Conservation (phyloP, 2,113 vertebrate genomes). For the Gymnobelideus leadbeateri region DNA sequence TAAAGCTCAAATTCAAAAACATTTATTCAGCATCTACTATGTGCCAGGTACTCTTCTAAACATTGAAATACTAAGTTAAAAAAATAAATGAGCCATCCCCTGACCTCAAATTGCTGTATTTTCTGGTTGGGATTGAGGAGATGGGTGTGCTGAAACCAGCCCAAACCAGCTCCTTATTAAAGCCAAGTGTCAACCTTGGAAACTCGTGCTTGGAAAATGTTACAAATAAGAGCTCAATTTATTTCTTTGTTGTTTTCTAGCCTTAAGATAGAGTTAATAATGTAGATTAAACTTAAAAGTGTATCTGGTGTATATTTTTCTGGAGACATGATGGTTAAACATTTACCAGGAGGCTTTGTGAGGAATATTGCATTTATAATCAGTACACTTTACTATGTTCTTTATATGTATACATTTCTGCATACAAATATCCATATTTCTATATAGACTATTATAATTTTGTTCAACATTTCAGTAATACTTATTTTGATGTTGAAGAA, state of each 20-base stretch:
- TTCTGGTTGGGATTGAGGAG: background rate
- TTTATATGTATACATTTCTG: background rate
- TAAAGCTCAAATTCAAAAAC: background rate
- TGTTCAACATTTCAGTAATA: too few species aligned
- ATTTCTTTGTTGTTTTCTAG: too few species aligned
- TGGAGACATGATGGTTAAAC: background rate
- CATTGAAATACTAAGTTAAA: too few species aligned
- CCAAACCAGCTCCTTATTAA: background rate
- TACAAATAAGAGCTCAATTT: too few species aligned
- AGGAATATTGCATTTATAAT: background rate
- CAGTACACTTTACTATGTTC: background rate
- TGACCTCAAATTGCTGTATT: background rate
- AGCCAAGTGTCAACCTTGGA: too few species aligned
- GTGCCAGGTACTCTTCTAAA: too few species aligned
- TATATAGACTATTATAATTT: too few species aligned
- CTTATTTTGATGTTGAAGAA: too few species aligned
- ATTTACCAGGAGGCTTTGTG: background rate
- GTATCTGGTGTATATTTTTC: too few species aligned
- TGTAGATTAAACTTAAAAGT: too few species aligned
- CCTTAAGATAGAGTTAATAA: too few species aligned
- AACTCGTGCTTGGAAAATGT: too few species aligned
- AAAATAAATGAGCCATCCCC: background rate
- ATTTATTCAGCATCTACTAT: background rate
- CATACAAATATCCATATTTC: background rate
- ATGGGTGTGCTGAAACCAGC: background rate